Percentiles rank a stretch among this genome's conserved stretches.
These are phyloP conservation scores for Datnioides undecimradiatus DNA, from an alignment of 2,113 vertebrate genomes.

Conservation along the genomic window DNA sequence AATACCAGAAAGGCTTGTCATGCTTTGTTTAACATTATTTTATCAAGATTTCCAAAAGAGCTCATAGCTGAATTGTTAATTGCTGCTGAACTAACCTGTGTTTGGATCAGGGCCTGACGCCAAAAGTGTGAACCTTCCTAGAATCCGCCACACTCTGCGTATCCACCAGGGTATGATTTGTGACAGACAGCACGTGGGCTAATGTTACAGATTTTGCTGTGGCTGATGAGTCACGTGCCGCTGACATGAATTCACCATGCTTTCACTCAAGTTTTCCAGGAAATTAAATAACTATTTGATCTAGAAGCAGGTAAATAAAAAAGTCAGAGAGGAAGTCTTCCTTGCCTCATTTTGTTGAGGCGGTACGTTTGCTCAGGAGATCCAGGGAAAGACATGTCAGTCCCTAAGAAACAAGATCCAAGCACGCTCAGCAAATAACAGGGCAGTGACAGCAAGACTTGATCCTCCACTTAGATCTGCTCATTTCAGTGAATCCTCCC, in stretches of 20 bases:
- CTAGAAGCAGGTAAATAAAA: neutral
- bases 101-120: neutral
- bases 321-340: neutral
- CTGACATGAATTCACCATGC: neutral
- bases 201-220: neutral
- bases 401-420: conserved; percentile 49
- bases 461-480: neutral
- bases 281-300: neutral
- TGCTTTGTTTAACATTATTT: neutral
- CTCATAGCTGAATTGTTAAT: neutral
- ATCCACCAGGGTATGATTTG: neutral
- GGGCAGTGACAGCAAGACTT: conserved; percentile 8
- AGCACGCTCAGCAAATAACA: conserved; percentile 53
- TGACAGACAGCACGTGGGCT: neutral
- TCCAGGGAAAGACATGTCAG: neutral
- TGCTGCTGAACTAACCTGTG: conserved; percentile 39
- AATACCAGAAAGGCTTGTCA: neutral
- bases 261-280: neutral
- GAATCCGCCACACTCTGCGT: neutral
- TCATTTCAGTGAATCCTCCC: neutral
- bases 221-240: neutral
- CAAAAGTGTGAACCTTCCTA: neutral
- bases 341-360: neutral
- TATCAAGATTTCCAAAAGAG: neutral
- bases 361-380: neutral